phyloP scores from a whole-genome alignment of 2,797 vertebrate species.

The Octomys mimax region DNA sequence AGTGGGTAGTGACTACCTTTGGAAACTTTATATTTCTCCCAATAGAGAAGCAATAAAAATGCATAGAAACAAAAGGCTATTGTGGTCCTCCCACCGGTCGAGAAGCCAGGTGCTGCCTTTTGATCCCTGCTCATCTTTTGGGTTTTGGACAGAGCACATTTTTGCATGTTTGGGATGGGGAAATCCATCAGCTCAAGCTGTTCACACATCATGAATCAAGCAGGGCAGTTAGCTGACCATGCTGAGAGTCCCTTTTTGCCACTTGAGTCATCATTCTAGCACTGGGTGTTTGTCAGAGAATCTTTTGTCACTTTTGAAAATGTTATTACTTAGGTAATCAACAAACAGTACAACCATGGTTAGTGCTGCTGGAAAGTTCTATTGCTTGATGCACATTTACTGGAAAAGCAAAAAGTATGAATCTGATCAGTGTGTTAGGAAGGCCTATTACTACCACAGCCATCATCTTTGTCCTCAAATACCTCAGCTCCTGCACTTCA shows the following conservation, averaged over 20 bases:
- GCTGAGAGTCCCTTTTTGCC: background rate
- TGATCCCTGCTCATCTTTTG: background rate
- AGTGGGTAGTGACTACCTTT: background rate
- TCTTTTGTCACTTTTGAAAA: conserved; percentile 74
- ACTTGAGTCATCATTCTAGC: background rate
- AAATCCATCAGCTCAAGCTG: background rate
- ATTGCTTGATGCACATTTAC: conserved; percentile 42
- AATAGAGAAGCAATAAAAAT: background rate
- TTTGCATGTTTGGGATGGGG: background rate
- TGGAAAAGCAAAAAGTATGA: conserved; percentile 71
- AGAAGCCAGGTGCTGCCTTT: background rate
- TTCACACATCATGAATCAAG: background rate
- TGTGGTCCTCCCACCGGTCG: background rate
- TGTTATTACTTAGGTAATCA: conserved; percentile 78
- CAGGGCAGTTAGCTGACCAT: background rate
- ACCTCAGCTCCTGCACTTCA: conserved; percentile 16
- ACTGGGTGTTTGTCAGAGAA: conserved; percentile 63
- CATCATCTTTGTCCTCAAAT: conserved; percentile 52
- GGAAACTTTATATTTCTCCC: background rate
- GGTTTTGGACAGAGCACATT: background rate
- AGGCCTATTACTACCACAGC: conserved; percentile 23
- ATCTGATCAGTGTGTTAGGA: conserved; percentile 61
- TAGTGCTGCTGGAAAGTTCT: conserved; percentile 55
- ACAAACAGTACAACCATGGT: conserved; percentile 53
- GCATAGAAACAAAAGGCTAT: background rate